A percentile compares a stretch with the other conserved stretches of the same genome.
These are phyloP conservation scores for Ictalurus furcatus DNA, from an alignment of 2,113 vertebrate genomes.

Conservation along the genomic window DNA sequence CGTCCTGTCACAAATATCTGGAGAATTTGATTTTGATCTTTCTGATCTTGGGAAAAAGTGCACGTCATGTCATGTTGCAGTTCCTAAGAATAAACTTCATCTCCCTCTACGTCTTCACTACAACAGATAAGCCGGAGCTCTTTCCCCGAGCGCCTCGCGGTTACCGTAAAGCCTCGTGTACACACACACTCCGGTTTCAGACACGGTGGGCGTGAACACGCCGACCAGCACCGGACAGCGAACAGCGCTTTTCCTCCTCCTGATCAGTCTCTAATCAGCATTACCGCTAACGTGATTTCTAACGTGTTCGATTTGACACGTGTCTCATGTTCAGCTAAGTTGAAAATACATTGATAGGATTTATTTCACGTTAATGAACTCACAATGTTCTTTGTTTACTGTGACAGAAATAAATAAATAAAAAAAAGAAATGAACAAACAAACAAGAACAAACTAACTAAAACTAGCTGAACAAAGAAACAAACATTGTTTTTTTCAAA, in stretches of 20 bases:
- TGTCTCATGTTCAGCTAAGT: no score
- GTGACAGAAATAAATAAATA: neutral
- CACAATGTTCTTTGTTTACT: no score
- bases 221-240: neutral
- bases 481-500: no score
- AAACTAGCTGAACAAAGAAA: no score
- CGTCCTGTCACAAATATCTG: neutral
- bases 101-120: no score
- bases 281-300: no score
- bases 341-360: no score
- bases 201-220: neutral
- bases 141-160: neutral
- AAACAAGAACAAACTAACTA: no score
- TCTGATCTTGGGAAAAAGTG: neutral
- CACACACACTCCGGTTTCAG: neutral
- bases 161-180: neutral
- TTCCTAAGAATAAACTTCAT: neutral
- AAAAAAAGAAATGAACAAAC: neutral
- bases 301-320: neutral
- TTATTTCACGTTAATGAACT: no score
- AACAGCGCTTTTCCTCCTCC: neutral
- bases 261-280: no score
- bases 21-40: neutral
- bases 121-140: neutral
- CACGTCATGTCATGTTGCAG: neutral